Percentiles rank a stretch among this genome's conserved stretches.
phyloP scores from a whole-genome alignment of 2,888 invertebrate genomes.

The Gymnosoma rotundatum region DNA sequence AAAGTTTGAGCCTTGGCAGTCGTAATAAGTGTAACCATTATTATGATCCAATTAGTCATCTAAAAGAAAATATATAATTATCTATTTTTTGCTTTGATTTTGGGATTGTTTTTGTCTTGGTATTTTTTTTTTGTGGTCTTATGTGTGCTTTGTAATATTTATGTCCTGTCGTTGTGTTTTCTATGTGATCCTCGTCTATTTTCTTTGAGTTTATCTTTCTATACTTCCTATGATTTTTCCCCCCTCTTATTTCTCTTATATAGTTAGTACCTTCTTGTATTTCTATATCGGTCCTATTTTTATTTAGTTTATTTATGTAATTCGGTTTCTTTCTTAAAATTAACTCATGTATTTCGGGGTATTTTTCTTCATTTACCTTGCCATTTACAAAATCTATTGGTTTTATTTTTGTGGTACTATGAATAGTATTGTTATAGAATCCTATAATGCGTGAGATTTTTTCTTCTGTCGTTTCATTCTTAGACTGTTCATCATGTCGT shows the following conservation, averaged over 20 bases:
- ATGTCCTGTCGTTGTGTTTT: conserved; percentile 40
- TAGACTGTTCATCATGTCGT: conserved; percentile 65
- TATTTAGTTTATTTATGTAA: conserved; percentile 55
- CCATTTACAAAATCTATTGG: conserved; percentile 70
- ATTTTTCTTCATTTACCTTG: conserved; percentile 45
- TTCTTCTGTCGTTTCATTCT: conserved; percentile 65
- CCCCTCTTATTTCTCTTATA: conserved; percentile 54
- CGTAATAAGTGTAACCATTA: conserved; percentile 12
- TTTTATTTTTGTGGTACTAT: conserved; percentile 61
- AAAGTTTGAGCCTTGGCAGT: conserved; percentile 50
- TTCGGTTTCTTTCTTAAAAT: conserved; percentile 64
- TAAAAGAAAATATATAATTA: conserved; percentile 4
- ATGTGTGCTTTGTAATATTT: conserved; percentile 68
- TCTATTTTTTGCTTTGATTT: conserved; percentile 28
- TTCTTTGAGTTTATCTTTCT: conserved; percentile 30
- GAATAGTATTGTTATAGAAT: conserved; percentile 66
- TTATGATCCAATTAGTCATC: conserved; percentile 25
- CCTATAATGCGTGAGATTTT: conserved; percentile 42
- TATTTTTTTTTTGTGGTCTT: conserved; percentile 59
- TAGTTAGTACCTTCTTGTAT: conserved; percentile 50
- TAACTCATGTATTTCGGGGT: conserved; percentile 56
- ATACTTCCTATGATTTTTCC: conserved; percentile 66
- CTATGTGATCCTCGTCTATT: conserved; percentile 63
- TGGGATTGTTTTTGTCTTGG: conserved; percentile 61
- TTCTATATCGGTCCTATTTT: conserved; percentile 45